phyloP scores from a whole-genome alignment of 2,888 invertebrate genomes.

The Caenorhabditis parvicauda region DNA sequence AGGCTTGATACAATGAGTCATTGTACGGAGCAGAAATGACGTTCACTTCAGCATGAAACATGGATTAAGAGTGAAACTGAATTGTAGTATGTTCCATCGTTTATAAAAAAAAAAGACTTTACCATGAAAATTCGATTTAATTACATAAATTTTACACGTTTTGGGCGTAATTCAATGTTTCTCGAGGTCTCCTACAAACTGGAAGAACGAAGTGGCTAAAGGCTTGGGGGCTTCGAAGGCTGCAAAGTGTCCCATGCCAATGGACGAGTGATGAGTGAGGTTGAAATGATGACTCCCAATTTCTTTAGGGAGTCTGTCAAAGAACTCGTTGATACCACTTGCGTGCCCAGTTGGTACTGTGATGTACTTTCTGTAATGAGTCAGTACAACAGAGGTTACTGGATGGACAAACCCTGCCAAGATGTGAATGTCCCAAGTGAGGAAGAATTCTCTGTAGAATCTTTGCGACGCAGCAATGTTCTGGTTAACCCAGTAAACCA shows the following conservation, averaged over 20 bases:
- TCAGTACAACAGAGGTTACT: background rate
- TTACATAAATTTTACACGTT: background rate
- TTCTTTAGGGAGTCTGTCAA: conserved; percentile 69
- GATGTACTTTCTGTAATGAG: conserved; percentile 57
- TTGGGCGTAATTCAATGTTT: background rate
- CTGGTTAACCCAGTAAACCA: conserved; percentile 77
- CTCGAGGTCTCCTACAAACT: conserved; percentile 57
- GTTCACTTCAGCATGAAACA: too few species aligned
- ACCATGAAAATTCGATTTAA: background rate
- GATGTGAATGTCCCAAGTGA: conserved; percentile 7
- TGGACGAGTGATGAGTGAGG: conserved; percentile 71
- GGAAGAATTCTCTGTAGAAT: conserved; percentile 72
- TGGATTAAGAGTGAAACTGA: too few species aligned
- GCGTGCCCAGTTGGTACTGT: conserved; percentile 76
- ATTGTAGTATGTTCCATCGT: too few species aligned
- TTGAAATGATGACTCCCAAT: conserved; percentile 72
- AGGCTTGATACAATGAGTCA: too few species aligned
- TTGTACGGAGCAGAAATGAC: too few species aligned
- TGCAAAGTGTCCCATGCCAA: conserved; percentile 79
- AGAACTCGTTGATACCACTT: conserved; percentile 74
- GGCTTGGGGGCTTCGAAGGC: conserved; percentile 77
- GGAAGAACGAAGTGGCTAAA: conserved; percentile 74
- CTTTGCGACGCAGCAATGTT: conserved; percentile 76
- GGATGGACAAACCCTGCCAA: conserved; percentile 20
- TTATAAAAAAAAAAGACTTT: too few species aligned